Evolutionary conservation across 1,140 invertebrate species (phyloP).

Genomic region (Magallana ariakensis): DNA sequence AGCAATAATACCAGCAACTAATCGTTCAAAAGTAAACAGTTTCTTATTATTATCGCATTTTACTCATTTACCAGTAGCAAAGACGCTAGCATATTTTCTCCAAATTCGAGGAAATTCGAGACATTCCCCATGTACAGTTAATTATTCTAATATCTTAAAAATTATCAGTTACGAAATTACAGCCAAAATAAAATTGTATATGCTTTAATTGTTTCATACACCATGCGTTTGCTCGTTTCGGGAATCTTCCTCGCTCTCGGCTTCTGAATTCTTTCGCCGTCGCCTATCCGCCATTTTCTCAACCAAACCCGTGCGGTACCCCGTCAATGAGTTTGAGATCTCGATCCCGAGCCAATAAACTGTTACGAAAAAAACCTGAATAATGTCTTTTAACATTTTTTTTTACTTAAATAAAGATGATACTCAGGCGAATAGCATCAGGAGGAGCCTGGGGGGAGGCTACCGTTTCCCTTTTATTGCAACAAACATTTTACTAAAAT

Average conservation of each 20-base stretch:
- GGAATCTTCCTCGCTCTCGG: neutral
- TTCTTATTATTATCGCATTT: no score
- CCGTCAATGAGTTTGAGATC: neutral
- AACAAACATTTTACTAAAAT: no score
- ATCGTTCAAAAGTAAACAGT: no score
- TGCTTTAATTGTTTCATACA: neutral
- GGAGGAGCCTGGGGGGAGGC: no score
- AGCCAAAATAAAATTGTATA: neutral
- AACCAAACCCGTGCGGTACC: slow-evolving; percentile 4
- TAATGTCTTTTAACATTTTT: no score
- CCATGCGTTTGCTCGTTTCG: neutral
- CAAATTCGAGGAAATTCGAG: slow-evolving; percentile 8
- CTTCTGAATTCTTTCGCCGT: slow-evolving; percentile 18
- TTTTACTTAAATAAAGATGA: no score
- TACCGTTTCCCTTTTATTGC: no score
- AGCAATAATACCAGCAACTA: no score
- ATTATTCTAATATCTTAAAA: neutral
- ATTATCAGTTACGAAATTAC: neutral
- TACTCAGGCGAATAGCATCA: no score
- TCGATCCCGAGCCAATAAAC: neutral
- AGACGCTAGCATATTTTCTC: no score
- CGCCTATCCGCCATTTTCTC: slow-evolving; percentile 25
- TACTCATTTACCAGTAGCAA: no score
- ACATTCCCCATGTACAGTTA: neutral
- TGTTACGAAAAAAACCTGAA: no score